Evolutionary conservation across 2,797 vertebrate species (phyloP).

Genomic region (Rhadinocentrus ornatus): DNA sequence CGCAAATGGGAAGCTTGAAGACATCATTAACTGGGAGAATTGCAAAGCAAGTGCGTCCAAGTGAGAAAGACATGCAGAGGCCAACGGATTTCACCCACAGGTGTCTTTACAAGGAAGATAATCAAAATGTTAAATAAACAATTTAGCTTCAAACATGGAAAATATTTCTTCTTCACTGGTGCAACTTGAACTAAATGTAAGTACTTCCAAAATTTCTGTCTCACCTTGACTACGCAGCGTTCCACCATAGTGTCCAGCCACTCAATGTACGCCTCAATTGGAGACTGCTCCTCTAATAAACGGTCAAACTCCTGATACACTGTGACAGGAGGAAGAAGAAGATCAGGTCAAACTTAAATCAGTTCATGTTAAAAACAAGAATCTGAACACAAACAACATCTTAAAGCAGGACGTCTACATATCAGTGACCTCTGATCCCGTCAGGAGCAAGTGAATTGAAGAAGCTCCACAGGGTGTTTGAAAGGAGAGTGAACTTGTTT

Average conservation of each 20-base stretch:
- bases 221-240: constrained; percentile 97
- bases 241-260: constrained; percentile 99
- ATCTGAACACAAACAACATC: constrained; percentile 21
- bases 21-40: constrained; percentile 85
- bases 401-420: constrained; percentile 36
- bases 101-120: constrained; percentile 44
- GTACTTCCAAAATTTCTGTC: constrained; percentile 51
- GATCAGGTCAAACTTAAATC: constrained; percentile 5
- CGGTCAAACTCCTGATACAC: constrained; percentile 99
- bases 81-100: constrained; percentile 54
- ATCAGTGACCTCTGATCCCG: constrained; percentile 74
- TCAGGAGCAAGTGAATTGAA: constrained; percentile 63
- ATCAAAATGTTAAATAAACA: constrained; percentile 23
- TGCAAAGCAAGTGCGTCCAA: constrained; percentile 62
- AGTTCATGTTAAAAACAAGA: constrained; percentile 3
- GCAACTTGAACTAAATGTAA: neutral
- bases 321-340: constrained; percentile 67
- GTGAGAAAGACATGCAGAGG: constrained; percentile 59
- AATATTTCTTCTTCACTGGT: neutral
- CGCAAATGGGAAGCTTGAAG: constrained; percentile 84
- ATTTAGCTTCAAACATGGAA: neutral
- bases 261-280: constrained; percentile 96
- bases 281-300: constrained; percentile 96
- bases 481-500: constrained; percentile 77
- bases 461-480: constrained; percentile 74